phyloP scores from a whole-genome alignment of 1,140 invertebrate species.

The Pentalonia nigronervosa region DNA sequence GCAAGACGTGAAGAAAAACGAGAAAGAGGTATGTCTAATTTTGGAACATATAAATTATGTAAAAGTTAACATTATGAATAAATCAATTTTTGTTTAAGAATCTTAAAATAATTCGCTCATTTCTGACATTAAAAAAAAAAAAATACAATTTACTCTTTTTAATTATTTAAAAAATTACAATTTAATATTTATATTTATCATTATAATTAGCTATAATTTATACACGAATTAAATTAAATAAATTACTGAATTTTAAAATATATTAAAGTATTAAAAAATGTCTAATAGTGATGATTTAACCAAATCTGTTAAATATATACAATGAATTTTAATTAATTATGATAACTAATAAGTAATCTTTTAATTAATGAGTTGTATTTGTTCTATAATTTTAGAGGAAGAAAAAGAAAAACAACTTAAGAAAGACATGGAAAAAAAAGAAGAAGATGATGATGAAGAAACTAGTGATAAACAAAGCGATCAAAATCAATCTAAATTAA shows the following conservation, averaged over 20 bases:
- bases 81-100: background rate
- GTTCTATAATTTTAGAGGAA: slow-evolving; percentile 62
- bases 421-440: slow-evolving; percentile 67
- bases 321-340: background rate
- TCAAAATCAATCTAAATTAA: slow-evolving; percentile 71
- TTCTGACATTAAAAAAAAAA: no score
- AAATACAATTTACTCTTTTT: no score
- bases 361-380: background rate
- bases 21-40: slow-evolving; percentile 68
- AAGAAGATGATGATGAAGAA: slow-evolving; percentile 66
- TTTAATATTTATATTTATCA: no score
- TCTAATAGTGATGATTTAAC: background rate
- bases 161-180: no score
- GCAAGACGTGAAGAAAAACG: slow-evolving; percentile 86
- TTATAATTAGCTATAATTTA: no score
- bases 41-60: background rate
- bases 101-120: background rate
- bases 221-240: no score
- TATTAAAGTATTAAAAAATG: background rate
- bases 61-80: background rate
- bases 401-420: slow-evolving; percentile 70
- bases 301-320: background rate
- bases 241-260: no score
- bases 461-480: slow-evolving; percentile 69
- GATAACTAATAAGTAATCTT: background rate